Percentiles rank a stretch among this genome's conserved stretches.
Conservation (phyloP, 2,113 vertebrate species). For the Phasianus colchicus region DNA sequence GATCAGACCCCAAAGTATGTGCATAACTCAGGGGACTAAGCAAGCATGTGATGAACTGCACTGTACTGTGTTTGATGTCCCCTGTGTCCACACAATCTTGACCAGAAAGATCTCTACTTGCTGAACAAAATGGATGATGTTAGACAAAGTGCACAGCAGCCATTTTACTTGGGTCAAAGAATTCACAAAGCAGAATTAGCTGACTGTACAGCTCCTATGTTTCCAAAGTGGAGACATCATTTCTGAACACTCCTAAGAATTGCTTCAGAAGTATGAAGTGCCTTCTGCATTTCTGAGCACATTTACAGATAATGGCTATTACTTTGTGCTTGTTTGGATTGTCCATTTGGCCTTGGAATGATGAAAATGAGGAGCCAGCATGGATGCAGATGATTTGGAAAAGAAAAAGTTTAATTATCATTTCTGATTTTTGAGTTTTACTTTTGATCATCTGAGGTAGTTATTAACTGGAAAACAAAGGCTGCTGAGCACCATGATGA, state of each 20-base stretch:
- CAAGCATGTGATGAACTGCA: background rate
- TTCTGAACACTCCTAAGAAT: background rate
- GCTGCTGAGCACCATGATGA: background rate
- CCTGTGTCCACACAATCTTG: background rate
- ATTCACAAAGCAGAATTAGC: background rate
- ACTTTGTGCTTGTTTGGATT: background rate
- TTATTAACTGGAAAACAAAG: background rate
- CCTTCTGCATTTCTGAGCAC: background rate
- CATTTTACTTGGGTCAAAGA: background rate
- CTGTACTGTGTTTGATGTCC: background rate
- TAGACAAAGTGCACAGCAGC: background rate
- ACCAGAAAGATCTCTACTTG: background rate
- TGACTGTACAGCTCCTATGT: background rate
- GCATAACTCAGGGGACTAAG: background rate
- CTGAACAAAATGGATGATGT: background rate
- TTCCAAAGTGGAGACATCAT: background rate
- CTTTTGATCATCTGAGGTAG: accelerated
- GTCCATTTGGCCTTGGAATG: accelerated
- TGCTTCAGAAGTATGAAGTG: background rate
- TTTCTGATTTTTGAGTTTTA: background rate
- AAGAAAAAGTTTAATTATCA: background rate
- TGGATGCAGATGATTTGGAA: background rate
- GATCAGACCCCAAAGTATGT: accelerated
- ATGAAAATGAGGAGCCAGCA: background rate
- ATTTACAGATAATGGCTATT: background rate